A percentile compares a stretch with the other conserved stretches of the same genome.
These are phyloP conservation scores for Acholoe squamosa DNA, from an alignment of 2,888 invertebrate species.

Conservation along the genomic window DNA sequence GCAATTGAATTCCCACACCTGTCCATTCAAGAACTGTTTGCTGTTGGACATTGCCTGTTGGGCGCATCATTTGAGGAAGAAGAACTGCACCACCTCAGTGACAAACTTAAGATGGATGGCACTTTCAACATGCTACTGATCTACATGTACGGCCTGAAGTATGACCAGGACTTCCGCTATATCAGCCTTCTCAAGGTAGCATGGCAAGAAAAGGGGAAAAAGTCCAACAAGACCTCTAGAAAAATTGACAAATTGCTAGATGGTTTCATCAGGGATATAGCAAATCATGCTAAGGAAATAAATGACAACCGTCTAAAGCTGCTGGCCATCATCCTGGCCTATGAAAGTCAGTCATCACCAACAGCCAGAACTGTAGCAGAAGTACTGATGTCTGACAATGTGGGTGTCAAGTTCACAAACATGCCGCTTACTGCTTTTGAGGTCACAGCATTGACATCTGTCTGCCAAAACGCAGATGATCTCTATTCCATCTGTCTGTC, in stretches of 20 bases:
- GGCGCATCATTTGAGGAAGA: not conserved
- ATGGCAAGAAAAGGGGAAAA: not conserved
- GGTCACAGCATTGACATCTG: not conserved
- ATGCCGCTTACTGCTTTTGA: not conserved
- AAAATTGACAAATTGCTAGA: slow-evolving; percentile 9
- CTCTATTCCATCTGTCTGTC: not conserved
- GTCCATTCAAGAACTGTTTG: slow-evolving; percentile 16
- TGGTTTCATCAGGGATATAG: not conserved
- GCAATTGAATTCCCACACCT: not conserved
- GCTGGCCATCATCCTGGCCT: not conserved
- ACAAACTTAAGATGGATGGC: not conserved
- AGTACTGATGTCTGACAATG: not conserved
- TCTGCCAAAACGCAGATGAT: not conserved
- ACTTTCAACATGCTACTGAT: not conserved
- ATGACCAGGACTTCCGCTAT: not conserved
- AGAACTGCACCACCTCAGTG: not conserved
- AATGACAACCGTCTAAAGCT: not conserved
- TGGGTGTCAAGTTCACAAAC: not conserved
- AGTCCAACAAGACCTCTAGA: not conserved
- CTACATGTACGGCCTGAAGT: not conserved
- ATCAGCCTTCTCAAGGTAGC: not conserved
- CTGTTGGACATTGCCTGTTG: not conserved
- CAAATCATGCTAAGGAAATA: not conserved
- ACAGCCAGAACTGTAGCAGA: not conserved
- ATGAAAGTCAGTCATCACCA: not conserved